A percentile compares a stretch with the other conserved stretches of the same genome.
Conservation (phyloP, 2,113 vertebrate genomes). For the Cathartes aura region DNA sequence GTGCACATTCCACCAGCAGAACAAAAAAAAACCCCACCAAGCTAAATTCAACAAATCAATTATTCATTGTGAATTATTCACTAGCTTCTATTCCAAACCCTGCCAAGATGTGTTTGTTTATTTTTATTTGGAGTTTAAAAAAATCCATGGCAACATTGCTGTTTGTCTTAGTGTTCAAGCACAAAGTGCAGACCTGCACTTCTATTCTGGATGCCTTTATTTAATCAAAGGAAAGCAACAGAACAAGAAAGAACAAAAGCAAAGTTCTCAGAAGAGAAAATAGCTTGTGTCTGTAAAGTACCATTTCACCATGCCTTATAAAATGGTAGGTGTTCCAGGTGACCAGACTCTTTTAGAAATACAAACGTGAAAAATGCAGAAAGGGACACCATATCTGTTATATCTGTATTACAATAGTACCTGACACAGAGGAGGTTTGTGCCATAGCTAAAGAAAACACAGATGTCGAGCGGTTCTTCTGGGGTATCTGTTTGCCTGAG, state of each 20-base stretch:
- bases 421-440: neutral
- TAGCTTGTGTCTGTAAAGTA: neutral
- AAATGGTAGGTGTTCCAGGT: neutral
- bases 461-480: neutral
- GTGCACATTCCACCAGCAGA: constrained; percentile 28
- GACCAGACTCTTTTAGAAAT: neutral
- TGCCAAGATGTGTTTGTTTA: constrained; percentile 73
- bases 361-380: neutral
- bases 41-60: constrained; percentile 74
- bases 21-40: constrained; percentile 4
- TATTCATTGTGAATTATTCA: constrained; percentile 78
- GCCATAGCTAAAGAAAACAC: neutral
- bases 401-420: neutral
- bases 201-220: constrained; percentile 34
- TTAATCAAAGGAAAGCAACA: constrained; percentile 29
- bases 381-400: neutral
- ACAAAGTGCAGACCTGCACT: constrained; percentile 44
- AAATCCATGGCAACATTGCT: constrained; percentile 54
- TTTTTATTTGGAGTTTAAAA: constrained; percentile 69
- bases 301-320: neutral
- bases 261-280: constrained; percentile 34
- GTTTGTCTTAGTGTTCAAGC: constrained; percentile 55
- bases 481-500: neutral
- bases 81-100: constrained; percentile 63
- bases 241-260: constrained; percentile 8